Percentiles rank a stretch among this genome's conserved stretches.
Evolutionary conservation across 2,797 vertebrate genomes (phyloP).

Genomic region (Alouatta caraya): DNA sequence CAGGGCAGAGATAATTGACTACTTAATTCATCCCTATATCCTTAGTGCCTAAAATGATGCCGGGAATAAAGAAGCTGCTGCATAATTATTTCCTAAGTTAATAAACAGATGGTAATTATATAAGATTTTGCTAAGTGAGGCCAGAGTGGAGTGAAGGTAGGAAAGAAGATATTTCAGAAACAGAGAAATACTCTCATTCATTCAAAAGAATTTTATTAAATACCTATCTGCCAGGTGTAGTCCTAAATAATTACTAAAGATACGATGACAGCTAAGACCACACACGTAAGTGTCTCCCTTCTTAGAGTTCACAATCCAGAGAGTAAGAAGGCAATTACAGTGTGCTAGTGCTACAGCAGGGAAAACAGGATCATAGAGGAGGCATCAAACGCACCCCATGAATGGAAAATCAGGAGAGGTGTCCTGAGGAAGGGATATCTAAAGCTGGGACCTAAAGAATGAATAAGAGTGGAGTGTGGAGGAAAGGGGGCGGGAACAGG

Average conservation of each 20-base stretch:
- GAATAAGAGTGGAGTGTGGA: background rate
- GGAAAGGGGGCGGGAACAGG: background rate
- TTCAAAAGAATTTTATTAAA: conserved; percentile 33
- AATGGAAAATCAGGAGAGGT: background rate
- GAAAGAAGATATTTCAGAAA: conserved; percentile 12
- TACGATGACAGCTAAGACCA: background rate
- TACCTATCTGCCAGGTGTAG: background rate
- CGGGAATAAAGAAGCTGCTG: background rate
- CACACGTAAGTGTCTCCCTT: background rate
- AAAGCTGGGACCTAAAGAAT: background rate
- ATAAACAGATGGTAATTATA: background rate
- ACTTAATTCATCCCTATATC: background rate
- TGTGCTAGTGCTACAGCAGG: background rate
- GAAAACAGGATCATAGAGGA: background rate
- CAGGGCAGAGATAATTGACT: background rate
- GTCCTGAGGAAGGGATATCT: background rate
- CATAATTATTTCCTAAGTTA: background rate
- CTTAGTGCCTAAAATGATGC: background rate
- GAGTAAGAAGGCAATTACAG: background rate
- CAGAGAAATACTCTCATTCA: background rate
- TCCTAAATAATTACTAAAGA: background rate
- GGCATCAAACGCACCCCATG: background rate
- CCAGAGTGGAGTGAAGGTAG: background rate
- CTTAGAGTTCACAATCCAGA: background rate
- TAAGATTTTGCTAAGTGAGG: conserved; percentile 17